Evolutionary conservation across 2,888 invertebrate species (phyloP).

Genomic region (Heliothis peltigera): DNA sequence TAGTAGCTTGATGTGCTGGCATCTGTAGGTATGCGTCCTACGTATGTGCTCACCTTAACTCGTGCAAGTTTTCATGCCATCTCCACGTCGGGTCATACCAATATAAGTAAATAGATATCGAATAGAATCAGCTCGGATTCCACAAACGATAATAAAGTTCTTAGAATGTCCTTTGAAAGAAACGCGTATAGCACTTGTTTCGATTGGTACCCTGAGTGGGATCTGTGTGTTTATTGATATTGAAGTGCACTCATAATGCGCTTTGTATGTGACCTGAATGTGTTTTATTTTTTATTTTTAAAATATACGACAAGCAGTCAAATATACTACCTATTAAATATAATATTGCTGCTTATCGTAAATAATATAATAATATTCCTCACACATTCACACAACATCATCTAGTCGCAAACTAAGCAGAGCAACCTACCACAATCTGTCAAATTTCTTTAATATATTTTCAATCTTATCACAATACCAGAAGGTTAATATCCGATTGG

Average conservation of each 20-base stretch:
- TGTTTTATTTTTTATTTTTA: too few relatives aligned
- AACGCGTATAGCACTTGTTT: slow-evolving; percentile 31
- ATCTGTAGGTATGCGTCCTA: too few relatives aligned
- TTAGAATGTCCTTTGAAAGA: slow-evolving; percentile 37
- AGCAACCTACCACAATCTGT: too few relatives aligned
- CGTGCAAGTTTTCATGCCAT: slow-evolving; percentile 64
- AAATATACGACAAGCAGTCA: too few relatives aligned
- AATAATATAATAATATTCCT: too few relatives aligned
- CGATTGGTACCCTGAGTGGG: slow-evolving; percentile 19
- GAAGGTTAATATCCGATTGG: too few relatives aligned
- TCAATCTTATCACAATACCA: too few relatives aligned
- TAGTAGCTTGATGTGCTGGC: too few relatives aligned
- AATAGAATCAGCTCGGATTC: slow-evolving; percentile 62
- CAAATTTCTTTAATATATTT: too few relatives aligned
- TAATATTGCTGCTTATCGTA: neutral
- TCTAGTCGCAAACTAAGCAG: too few relatives aligned
- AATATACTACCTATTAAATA: too few relatives aligned
- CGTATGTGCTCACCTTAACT: slow-evolving; percentile 57
- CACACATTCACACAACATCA: too few relatives aligned
- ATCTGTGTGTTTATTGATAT: slow-evolving; percentile 30
- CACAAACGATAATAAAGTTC: slow-evolving; percentile 46
- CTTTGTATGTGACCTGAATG: neutral
- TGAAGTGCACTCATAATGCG: slow-evolving; percentile 11
- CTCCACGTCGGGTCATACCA: slow-evolving; percentile 67
- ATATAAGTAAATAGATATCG: slow-evolving; percentile 76